Evolutionary conservation across 2,888 invertebrate species (phyloP).

Genomic region (Diachrysia chrysitis): DNA sequence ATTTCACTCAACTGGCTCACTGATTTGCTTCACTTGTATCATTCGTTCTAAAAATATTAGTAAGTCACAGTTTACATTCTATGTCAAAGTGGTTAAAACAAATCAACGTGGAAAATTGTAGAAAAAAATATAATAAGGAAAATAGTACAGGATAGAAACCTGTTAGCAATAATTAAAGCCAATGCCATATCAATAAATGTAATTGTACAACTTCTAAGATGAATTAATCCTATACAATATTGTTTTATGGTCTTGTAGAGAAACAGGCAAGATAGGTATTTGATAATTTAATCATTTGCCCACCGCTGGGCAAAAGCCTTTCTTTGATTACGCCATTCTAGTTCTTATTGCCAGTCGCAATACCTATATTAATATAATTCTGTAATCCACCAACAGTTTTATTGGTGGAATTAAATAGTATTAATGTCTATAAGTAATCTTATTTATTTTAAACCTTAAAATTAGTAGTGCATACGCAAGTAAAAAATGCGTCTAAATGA

Average conservation of each 20-base stretch:
- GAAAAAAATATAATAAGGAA: conserved; percentile 9
- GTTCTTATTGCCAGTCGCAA: too few species aligned
- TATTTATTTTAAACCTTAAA: too few species aligned
- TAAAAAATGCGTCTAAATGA: too few species aligned
- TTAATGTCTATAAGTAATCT: too few species aligned
- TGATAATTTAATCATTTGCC: neutral
- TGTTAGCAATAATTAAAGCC: neutral
- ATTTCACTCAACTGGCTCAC: neutral
- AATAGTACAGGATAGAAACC: conserved; percentile 1
- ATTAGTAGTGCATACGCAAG: too few species aligned
- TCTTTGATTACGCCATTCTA: too few species aligned
- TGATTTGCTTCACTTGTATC: neutral
- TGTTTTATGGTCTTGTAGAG: neutral
- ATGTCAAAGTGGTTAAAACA: neutral
- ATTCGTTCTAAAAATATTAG: neutral
- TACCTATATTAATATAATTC: too few species aligned
- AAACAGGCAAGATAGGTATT: neutral
- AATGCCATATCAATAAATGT: conserved; percentile 7
- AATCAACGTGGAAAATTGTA: neutral
- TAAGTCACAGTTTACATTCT: too few species aligned
- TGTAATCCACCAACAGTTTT: too few species aligned
- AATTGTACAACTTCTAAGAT: conserved; percentile 1
- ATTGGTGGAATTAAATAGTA: too few species aligned
- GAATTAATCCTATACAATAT: neutral
- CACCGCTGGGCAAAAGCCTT: too few species aligned